Evolutionary conservation across 1,140 invertebrate species (phyloP).

Genomic region (Lepidurus arcticus): DNA sequence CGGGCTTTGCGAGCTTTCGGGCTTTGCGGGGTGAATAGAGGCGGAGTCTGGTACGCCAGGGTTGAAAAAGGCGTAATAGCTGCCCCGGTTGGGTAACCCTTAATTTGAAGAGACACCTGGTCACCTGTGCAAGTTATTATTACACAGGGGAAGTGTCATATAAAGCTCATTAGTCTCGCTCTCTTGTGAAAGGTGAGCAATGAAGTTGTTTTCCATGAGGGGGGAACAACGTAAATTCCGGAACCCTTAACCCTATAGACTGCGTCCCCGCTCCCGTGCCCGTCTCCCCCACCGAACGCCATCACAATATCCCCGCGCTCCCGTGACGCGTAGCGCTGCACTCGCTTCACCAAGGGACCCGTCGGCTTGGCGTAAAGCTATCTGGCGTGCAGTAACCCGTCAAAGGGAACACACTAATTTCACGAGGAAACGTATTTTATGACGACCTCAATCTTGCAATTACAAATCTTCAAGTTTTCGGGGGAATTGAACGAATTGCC

Average conservation of each 20-base stretch:
- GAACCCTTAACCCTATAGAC: neutral
- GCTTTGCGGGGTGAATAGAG: neutral
- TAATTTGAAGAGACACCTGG: neutral
- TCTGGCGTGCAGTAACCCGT: too few relatives aligned
- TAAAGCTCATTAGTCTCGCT: neutral
- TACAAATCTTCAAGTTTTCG: neutral
- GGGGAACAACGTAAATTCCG: neutral
- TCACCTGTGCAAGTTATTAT: neutral
- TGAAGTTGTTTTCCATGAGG: neutral
- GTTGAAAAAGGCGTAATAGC: too few relatives aligned
- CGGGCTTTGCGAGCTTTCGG: neutral
- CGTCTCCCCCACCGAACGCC: neutral
- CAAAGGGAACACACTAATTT: too few relatives aligned
- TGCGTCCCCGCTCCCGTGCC: neutral
- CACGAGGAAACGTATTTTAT: too few relatives aligned
- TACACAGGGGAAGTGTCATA: conserved; percentile 12
- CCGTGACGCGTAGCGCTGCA: too few relatives aligned
- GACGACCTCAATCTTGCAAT: too few relatives aligned
- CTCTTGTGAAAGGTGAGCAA: neutral
- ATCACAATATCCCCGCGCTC: neutral
- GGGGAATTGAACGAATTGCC: neutral
- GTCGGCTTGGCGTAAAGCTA: too few relatives aligned
- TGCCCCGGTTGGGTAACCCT: neutral
- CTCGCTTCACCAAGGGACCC: too few relatives aligned
- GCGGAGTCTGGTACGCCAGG: neutral